Evolutionary conservation across 2,113 vertebrate species (phyloP).

Genomic region (Origma solitaria): DNA sequence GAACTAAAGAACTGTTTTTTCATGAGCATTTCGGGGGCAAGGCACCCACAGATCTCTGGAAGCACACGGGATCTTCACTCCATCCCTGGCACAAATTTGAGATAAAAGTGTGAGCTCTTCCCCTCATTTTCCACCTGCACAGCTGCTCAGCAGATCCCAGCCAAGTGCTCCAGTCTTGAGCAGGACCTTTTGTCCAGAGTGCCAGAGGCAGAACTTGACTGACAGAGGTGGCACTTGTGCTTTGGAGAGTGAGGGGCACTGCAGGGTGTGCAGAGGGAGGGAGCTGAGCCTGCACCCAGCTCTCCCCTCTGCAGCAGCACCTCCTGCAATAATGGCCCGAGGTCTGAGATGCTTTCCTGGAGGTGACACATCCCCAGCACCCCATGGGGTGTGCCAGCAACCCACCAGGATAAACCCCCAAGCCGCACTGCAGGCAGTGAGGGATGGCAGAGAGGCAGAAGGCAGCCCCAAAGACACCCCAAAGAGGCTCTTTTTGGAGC

Average conservation of each 20-base stretch:
- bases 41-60: neutral
- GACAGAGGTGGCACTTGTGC: neutral
- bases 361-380: neutral
- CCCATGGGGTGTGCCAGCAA: neutral
- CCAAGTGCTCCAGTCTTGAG: neutral
- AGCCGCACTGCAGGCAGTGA: accelerated
- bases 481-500: neutral
- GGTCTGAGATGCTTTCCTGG: neutral
- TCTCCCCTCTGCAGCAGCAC: neutral
- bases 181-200: neutral
- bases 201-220: neutral
- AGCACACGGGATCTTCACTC: neutral
- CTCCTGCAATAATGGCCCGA: accelerated
- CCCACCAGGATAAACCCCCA: neutral
- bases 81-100: neutral
- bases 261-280: neutral
- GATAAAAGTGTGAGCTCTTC: neutral
- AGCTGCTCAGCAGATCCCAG: neutral
- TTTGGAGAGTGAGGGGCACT: neutral
- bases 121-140: neutral
- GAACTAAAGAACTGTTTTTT: neutral
- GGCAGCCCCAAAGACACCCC: neutral
- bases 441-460: neutral
- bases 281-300: neutral
- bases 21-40: neutral